Evolutionary conservation across 2,888 invertebrate genomes (phyloP).

Genomic region (Agrotis clavis): DNA sequence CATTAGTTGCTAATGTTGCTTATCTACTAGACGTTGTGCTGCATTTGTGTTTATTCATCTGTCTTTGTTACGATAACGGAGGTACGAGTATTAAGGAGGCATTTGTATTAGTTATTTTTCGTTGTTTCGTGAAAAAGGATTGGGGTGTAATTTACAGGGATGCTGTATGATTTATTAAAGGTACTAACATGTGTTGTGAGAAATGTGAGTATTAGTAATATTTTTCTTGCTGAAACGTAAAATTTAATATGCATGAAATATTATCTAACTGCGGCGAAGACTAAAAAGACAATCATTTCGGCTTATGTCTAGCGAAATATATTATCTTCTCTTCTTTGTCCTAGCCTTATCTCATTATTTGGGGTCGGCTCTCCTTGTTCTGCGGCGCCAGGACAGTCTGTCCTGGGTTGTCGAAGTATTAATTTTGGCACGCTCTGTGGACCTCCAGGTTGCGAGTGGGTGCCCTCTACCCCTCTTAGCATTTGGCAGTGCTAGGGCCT

Average conservation of each 20-base stretch:
- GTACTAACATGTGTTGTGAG: neutral
- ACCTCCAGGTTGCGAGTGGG: too few relatives aligned
- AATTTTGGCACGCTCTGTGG: too few relatives aligned
- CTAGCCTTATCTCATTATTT: too few relatives aligned
- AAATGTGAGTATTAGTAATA: too few relatives aligned
- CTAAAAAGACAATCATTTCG: neutral
- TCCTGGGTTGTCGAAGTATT: too few relatives aligned
- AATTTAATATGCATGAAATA: neutral
- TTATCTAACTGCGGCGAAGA: neutral
- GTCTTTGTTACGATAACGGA: constrained; percentile 8
- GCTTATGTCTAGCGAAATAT: neutral
- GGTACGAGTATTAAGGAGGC: constrained; percentile 1
- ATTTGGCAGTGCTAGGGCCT: too few relatives aligned
- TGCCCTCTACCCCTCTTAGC: too few relatives aligned
- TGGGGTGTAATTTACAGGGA: neutral
- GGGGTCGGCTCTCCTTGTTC: too few relatives aligned
- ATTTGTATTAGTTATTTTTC: constrained; percentile 27
- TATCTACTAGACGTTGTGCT: constrained; percentile 25
- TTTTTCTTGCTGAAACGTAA: neutral
- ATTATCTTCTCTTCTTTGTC: too few relatives aligned
- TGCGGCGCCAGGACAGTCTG: too few relatives aligned
- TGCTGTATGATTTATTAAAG: constrained; percentile 4
- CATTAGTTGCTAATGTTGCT: too few relatives aligned
- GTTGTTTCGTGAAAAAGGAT: constrained; percentile 11
- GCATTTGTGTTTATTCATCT: constrained; percentile 28